A percentile compares a stretch with the other conserved stretches of the same genome.
These are phyloP conservation scores for Caerostris darwini DNA, from an alignment of 1,140 invertebrate species.

Conservation along the genomic window DNA sequence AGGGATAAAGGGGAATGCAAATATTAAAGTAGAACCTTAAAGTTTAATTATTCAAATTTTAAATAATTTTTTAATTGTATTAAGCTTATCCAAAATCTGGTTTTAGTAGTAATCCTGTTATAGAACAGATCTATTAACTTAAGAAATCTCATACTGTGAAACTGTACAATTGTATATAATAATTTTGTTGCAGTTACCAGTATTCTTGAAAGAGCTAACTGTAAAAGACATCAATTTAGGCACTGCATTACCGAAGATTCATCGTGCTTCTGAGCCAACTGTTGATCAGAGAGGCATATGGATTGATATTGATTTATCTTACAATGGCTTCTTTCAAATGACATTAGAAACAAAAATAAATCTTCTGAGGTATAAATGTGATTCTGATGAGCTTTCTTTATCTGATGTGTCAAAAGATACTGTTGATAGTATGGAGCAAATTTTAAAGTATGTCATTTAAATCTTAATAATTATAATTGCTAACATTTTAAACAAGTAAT, in stretches of 20 bases:
- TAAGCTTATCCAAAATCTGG: no score
- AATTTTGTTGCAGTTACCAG: constrained; percentile 86
- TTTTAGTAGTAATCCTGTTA: no score
- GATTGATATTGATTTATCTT: constrained; percentile 94
- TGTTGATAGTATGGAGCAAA: constrained; percentile 21
- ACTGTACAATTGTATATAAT: neutral
- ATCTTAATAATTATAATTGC: no score
- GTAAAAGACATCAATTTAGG: constrained; percentile 91
- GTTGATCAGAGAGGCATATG: constrained; percentile 94
- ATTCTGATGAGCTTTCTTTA: constrained; percentile 52
- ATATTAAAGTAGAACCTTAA: no score
- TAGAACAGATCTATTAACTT: no score
- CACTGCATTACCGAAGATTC: constrained; percentile 88
- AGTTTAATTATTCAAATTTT: no score
- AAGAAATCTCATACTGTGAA: no score
- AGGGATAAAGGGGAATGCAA: no score
- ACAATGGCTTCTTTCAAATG: constrained; percentile 93
- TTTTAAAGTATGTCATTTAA: constrained; percentile 30
- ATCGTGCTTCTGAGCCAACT: constrained; percentile 87
- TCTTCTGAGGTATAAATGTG: constrained; percentile 90
- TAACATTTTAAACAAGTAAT: no score
- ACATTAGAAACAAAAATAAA: constrained; percentile 98
- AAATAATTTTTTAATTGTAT: no score
- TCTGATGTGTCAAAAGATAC: constrained; percentile 41
- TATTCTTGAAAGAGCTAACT: constrained; percentile 92